Base-by-base conservation (phyloP, 1,140 invertebrate species). In the Nixonia krombeini region DNA sequence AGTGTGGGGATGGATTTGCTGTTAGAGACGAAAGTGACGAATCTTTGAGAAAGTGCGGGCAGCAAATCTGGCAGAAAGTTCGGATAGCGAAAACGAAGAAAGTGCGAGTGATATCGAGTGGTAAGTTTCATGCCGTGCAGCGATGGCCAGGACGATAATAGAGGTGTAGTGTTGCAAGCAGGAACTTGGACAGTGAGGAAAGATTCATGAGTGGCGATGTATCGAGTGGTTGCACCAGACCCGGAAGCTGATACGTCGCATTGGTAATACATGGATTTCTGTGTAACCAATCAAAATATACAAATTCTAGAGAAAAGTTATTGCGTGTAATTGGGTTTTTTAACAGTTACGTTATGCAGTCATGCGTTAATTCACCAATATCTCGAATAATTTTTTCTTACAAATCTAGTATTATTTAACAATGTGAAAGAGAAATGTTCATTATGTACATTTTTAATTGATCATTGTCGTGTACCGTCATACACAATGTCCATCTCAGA, bases 11-110 rank as follows among this genome's bases (percentile, higher is more conserved):
- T 41, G 12, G 29, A 26, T 33, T 17, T 16, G 26, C 5, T 17
- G 12, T 29, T 23, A 49, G 8, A 41, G 44, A 62, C 58, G 53
- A 62, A 37, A 28, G 44, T 55, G 59, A 63, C 45, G 29, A 35
- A 42, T 9, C 10, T 5, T 40, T 42, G 56, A 28, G 38, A 16
- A 47, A 63, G 59, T 51, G 12, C 33, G 33, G 12, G 3, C 12
- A n/a, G 9, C 8, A 10, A 35, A 2, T 35, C 13, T 13, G 50
- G 23, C 17, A 42, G 18, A 37, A 47, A 31, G 21, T 55, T 55
- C 37, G 29, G 16, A 26, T n/a, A 26, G 29, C 33, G 8, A 53
- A 5, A 2, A 12, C 10, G 16, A n/a, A 41, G 28, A 47, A 33
- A 47, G 35, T 31, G 41, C 49, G 49, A 35, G 28, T 8, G 52